Conservation (phyloP, 1,140 invertebrate species). For the Grapholita molesta region DNA sequence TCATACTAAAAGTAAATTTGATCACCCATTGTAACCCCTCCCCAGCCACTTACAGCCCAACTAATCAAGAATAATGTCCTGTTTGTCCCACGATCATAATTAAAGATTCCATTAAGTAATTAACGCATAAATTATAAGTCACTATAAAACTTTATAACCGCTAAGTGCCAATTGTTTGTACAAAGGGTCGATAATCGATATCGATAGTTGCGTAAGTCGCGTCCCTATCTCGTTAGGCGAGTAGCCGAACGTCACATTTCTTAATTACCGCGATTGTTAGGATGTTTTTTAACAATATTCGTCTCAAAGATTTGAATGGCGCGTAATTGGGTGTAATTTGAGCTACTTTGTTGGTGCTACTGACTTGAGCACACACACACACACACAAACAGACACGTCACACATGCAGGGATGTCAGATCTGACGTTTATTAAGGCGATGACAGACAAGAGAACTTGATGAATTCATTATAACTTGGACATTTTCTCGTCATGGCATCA, state of each 20-base stretch:
- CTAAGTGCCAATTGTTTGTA: neutral
- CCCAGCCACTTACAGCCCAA: neutral
- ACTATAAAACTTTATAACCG: constrained; percentile 14
- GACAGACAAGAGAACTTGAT: too few species aligned
- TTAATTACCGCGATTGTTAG: constrained; percentile 70
- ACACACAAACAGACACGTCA: neutral
- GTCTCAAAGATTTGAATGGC: constrained; percentile 69
- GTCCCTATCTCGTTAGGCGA: constrained; percentile 53
- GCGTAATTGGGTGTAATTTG: constrained; percentile 76
- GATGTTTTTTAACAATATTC: constrained; percentile 58
- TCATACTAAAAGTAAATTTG: neutral
- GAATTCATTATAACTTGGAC: too few species aligned
- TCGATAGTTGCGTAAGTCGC: constrained; percentile 25
- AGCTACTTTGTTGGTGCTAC: constrained; percentile 61
- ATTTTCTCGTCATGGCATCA: too few species aligned
- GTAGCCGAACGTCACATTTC: constrained; percentile 62
- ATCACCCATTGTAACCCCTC: neutral
- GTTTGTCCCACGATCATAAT: neutral
- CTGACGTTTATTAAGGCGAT: neutral
- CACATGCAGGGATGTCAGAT: neutral
- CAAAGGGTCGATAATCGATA: constrained; percentile 25
- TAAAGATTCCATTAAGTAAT: neutral
- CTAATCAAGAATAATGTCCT: neutral
- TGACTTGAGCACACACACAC: neutral
- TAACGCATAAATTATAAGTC: neutral